Base-by-base conservation (phyloP, 1,140 invertebrate genomes). In the Hydropsyche tenuis region DNA sequence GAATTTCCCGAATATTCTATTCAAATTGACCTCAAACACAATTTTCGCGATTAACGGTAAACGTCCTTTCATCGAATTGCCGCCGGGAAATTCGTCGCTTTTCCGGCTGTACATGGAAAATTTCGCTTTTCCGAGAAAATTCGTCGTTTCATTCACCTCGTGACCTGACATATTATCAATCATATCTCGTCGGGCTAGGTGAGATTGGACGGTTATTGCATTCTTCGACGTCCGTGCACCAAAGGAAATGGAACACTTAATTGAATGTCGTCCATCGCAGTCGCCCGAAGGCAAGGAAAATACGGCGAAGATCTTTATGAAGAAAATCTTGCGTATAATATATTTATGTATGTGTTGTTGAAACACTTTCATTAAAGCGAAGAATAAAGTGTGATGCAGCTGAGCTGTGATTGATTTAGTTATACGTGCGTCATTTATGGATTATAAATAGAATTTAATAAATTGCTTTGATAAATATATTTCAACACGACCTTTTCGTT, bases 171-270 rank as follows among this genome's bases (percentile, higher is more conserved):
- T 12, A 68, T 68, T 48, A 68, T 68, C 65, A 68, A 68, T 68
- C 65, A 68, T 68, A 43, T 18, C 16, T 18, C 30, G 20, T 14
- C 30, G 20, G 60, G 60, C 20, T 9, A 42, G 63, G 16, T 12
- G 43, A 51, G 16, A 27, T 51, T 51, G n/a, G 22, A 68, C 22
- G 22, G 42, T 68, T 68, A 68, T 68, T 68, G 46, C 65, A 68
- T 68, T 68, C 65, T 51, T 48, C 7, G 63, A n/a, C 23, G 30
- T 7, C 23, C 11, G 18, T 11, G 11, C 23, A 60, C 22, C 16
- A 60, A 60, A 60, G 63, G 63, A 65, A 65, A 65, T 43, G 30
- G 42, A 65, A 65, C n/a, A 42, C 27, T 65, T 65, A 65, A 65
- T 65, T 65, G 63, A 45, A 65, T 43, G 63, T 65, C 63, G 20